Evolutionary conservation across 2,888 invertebrate species (phyloP).

Genomic region (Tiliacea citrago): DNA sequence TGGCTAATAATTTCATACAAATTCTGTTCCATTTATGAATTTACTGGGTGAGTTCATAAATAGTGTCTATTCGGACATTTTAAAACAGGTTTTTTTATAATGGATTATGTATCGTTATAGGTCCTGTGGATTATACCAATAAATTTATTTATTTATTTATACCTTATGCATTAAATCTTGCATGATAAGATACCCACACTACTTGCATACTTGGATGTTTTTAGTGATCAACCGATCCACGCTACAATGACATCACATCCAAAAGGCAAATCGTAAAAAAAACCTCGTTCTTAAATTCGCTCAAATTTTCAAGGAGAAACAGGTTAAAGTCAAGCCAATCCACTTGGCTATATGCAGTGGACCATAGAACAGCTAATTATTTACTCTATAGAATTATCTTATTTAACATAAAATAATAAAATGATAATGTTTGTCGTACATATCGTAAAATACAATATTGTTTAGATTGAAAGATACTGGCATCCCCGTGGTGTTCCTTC

Average conservation of each 20-base stretch:
- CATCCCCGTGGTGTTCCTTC: neutral
- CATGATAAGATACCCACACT: neutral
- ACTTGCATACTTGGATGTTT: neutral
- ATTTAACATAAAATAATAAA: slow-evolving; percentile 24
- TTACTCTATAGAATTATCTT: slow-evolving; percentile 4
- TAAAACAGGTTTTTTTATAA: neutral
- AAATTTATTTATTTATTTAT: too few species aligned
- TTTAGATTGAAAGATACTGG: slow-evolving; percentile 21
- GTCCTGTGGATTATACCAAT: neutral
- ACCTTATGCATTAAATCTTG: too few species aligned
- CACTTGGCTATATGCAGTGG: neutral
- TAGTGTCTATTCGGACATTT: neutral
- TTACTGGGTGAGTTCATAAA: neutral
- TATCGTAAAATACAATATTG: slow-evolving; percentile 17
- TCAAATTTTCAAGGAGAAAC: neutral
- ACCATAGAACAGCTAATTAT: slow-evolving; percentile 3
- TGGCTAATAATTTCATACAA: neutral
- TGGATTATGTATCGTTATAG: too few species aligned
- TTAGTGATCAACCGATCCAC: too few species aligned
- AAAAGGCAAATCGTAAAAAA: neutral
- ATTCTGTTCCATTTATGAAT: neutral
- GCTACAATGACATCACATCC: neutral
- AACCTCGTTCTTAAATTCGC: neutral
- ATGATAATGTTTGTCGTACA: slow-evolving; percentile 11
- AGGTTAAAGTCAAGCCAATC: neutral